These are phyloP conservation scores for Drosophila nigricruria DNA, from an alignment of 2,888 invertebrate genomes.

Conservation along the genomic window DNA sequence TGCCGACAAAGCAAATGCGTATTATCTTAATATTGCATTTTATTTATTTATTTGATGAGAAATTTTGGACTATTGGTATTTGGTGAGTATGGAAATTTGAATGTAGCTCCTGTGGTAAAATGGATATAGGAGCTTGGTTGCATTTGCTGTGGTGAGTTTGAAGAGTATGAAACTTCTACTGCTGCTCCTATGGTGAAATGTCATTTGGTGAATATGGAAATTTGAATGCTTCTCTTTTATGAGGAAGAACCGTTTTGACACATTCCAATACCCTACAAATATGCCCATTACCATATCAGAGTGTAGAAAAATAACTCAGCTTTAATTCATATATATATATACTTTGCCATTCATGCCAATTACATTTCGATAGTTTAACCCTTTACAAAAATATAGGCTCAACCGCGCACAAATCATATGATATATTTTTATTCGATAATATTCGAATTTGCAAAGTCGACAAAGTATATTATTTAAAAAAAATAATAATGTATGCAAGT, in stretches of 20 bases:
- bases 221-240: slow-evolving; percentile 20
- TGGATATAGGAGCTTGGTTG: not conserved
- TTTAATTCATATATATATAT: slow-evolving; percentile 36
- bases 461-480: slow-evolving; percentile 8
- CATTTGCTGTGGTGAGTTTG: not conserved
- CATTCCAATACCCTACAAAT: slow-evolving; percentile 71
- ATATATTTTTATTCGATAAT: slow-evolving; percentile 19
- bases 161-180: not conserved
- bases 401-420: slow-evolving; percentile 47
- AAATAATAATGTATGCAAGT: slow-evolving; percentile 1
- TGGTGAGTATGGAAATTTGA: not conserved
- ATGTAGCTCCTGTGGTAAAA: not conserved
- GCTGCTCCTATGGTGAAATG: not conserved
- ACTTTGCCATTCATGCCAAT: slow-evolving; percentile 68
- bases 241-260: slow-evolving; percentile 52
- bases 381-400: slow-evolving; percentile 62
- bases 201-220: slow-evolving; percentile 28
- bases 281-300: slow-evolving; percentile 61
- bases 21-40: not conserved
- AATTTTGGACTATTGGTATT: slow-evolving; percentile 15
- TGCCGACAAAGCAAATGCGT: slow-evolving; percentile 33
- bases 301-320: slow-evolving; percentile 72
- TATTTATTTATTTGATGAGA: not conserved
- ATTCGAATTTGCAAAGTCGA: slow-evolving; percentile 30
- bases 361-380: slow-evolving; percentile 43